Conservation (phyloP, 2,113 vertebrate genomes). For the Sakesphorus luctuosus region DNA sequence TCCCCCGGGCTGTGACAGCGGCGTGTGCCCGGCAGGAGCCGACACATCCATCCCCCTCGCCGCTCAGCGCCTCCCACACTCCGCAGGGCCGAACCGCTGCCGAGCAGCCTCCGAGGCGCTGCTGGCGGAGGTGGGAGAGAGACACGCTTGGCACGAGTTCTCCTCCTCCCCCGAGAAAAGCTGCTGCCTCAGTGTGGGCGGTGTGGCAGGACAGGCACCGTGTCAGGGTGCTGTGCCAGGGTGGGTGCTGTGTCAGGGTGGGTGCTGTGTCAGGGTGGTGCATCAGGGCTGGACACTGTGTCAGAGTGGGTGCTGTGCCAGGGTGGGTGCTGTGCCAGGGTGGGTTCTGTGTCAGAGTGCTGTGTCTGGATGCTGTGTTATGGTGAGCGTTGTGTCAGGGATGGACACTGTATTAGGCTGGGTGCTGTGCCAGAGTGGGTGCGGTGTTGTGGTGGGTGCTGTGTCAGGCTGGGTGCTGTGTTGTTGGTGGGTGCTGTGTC, state of each 20-base stretch:
- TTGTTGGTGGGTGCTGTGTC: no score
- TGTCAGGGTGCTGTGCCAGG: neutral
- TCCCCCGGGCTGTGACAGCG: neutral
- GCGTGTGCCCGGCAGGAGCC: neutral
- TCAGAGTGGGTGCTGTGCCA: no score
- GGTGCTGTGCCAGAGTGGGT: no score
- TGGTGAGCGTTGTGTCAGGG: no score
- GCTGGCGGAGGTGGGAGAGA: neutral
- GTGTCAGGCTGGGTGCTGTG: no score
- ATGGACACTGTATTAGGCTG: no score
- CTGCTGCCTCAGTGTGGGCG: neutral
- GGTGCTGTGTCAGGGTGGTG: neutral
- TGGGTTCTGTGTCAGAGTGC: no score
- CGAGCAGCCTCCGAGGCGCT: neutral
- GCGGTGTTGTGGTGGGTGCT: no score
- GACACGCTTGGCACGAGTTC: neutral
- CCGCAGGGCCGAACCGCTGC: neutral
- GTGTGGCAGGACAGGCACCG: neutral
- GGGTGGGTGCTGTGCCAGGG: no score
- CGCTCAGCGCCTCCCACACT: neutral
- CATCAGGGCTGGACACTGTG: no score
- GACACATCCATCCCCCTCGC: neutral
- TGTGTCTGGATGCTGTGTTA: no score
- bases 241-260: no score
- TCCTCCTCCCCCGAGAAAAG: neutral